Conservation (phyloP, 2,888 invertebrate genomes). For the Carcina quercana region DNA sequence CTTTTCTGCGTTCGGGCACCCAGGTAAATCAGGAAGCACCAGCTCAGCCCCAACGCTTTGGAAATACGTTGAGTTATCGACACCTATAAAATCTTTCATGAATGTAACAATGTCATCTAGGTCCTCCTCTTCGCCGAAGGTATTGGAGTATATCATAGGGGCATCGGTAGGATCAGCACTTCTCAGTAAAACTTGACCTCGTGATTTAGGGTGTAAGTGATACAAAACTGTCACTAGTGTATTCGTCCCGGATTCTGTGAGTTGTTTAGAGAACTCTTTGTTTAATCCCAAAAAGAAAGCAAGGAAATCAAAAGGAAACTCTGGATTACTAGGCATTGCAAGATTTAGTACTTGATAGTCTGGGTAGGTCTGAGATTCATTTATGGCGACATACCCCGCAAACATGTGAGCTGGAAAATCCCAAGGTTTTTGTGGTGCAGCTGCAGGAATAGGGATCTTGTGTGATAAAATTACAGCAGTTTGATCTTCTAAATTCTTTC, state of each 20-base stretch:
- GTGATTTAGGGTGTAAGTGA: not conserved
- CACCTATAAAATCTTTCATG: not conserved
- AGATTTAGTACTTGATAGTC: not conserved
- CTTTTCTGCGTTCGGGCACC: not conserved
- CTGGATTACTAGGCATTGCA: too few relatives aligned
- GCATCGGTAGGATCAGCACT: not conserved
- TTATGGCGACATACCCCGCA: not conserved
- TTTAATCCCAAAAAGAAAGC: too few relatives aligned
- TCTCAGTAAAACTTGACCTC: not conserved
- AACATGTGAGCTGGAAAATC: not conserved
- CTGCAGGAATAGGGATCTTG: conserved; percentile 21
- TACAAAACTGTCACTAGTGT: conserved; percentile 1
- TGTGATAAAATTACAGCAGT: conserved; percentile 34
- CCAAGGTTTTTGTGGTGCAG: not conserved
- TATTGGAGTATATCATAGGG: not conserved
- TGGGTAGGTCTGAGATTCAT: not conserved
- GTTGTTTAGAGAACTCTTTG: not conserved
- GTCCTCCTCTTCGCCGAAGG: not conserved
- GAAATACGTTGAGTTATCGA: not conserved
- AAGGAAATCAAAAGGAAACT: too few relatives aligned
- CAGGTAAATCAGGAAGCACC: not conserved
- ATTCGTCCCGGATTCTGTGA: not conserved
- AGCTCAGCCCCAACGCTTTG: not conserved
- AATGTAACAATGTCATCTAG: not conserved
- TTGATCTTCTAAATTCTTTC: conserved; percentile 3